Evolutionary conservation across 53 echinoderm and acorn worm genomes (phyloP).

Genomic region (Arbacia lixula): DNA sequence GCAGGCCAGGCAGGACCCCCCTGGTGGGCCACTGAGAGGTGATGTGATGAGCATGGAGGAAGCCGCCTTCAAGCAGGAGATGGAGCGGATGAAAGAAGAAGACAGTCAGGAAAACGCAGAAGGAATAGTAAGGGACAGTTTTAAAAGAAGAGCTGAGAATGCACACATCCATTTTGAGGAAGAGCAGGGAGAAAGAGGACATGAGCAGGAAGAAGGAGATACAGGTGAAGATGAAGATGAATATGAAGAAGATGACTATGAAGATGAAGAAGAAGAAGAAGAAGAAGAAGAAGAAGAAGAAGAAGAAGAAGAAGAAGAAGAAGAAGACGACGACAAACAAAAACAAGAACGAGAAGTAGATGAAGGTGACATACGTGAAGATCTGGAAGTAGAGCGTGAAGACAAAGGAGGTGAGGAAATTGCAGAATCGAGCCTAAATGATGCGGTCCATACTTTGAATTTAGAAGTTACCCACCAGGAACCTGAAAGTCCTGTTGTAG

Average conservation of each 20-base stretch:
- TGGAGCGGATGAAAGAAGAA: conserved; percentile 20
- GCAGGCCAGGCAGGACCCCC: not conserved
- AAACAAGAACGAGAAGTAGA: too few species aligned
- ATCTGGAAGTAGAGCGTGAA: too few species aligned
- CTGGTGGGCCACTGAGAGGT: conserved; percentile 26
- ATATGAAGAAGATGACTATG: not conserved
- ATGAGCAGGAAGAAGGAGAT: not conserved
- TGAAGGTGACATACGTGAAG: too few species aligned
- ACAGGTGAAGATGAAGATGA: not conserved
- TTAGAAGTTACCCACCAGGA: too few species aligned
- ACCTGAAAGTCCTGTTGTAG: too few species aligned
- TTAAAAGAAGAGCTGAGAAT: not conserved
- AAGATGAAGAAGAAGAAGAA: not conserved
- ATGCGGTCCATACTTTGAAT: too few species aligned
- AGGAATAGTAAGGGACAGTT: not conserved
- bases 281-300: conserved; percentile 20
- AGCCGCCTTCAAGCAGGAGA: conserved; percentile 6
- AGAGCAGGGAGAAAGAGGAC: too few species aligned
- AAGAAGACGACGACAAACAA: too few species aligned
- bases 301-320: conserved; percentile 27
- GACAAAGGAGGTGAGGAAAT: too few species aligned
- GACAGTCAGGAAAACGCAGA: not conserved
- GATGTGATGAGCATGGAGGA: conserved; percentile 34
- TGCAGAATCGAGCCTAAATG: too few species aligned
- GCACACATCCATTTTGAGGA: not conserved